phyloP scores from a whole-genome alignment of 2,888 invertebrate species.

The Belgica antarctica region DNA sequence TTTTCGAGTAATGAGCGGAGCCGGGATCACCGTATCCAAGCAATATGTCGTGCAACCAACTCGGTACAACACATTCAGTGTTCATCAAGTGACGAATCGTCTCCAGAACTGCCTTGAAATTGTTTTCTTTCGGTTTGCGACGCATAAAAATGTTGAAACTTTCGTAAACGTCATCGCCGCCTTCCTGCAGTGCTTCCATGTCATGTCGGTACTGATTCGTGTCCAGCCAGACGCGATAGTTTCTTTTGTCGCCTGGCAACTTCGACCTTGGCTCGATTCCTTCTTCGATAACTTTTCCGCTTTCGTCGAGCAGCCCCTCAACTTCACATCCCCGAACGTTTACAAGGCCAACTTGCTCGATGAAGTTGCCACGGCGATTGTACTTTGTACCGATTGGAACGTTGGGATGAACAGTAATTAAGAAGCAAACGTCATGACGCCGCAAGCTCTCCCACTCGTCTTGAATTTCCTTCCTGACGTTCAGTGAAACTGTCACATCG shows the following conservation, averaged over 20 bases:
- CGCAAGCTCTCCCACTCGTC: conserved; percentile 94
- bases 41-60: conserved; percentile 95
- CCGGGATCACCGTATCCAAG: conserved; percentile 97
- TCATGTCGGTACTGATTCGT: conserved; percentile 95
- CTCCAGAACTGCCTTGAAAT: conserved; percentile 98
- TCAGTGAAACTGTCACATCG: conserved; percentile 89
- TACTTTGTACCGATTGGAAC: conserved; percentile 83
- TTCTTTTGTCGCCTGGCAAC: conserved; percentile 83
- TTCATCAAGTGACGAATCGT: conserved; percentile 99
- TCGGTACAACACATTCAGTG: conserved; percentile 94
- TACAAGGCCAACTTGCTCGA: conserved; percentile 72
- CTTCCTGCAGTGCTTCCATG: conserved; percentile 78
- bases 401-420: conserved; percentile 85
- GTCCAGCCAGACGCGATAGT: conserved; percentile 91
- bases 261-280: conserved; percentile 86
- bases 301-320: conserved; percentile 95
- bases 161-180: conserved; percentile 71
- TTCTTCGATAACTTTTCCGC: conserved; percentile 95
- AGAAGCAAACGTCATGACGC: conserved; percentile 97
- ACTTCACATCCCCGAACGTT: conserved; percentile 97
- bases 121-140: conserved; percentile 99
- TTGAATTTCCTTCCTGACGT: conserved; percentile 87
- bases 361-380: conserved; percentile 78
- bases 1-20: conserved; percentile 93
- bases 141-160: conserved; percentile 96